Evolutionary conservation across 2,888 invertebrate genomes (phyloP), one percentile per base, ranked within the genome.

Genomic region (Drosophila engyochracea): DNA sequence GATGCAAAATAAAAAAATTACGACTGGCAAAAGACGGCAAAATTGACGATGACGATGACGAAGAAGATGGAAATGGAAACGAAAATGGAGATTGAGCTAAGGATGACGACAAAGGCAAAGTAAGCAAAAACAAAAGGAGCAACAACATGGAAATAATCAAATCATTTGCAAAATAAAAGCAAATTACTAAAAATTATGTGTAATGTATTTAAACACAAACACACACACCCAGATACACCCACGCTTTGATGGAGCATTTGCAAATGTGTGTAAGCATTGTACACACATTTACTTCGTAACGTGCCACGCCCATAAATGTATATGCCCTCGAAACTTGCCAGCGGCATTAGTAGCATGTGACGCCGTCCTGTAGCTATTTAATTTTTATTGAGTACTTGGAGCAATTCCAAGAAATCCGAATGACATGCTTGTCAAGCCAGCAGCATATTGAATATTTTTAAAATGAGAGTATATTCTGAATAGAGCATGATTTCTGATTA

Each of bases 151-250:
- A 88, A 79, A 82, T 89, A 84, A 91, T 91, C 82, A 87, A 85
- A 85, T 91, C 82, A 81, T 89, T 85, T 74, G 58, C 70, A 70
- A 87, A 85, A 87, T 81, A 76, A 91, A 89, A 82, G 74, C 71
- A 87, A 89, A 91, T 89, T 79, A 84, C 78, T 69, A 67, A 69
- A 74, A 90, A 88, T 84, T 76, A 63, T 72, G 70, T 80, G 74
- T 76, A 79, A 90, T 90, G 68, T 79, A 61, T 77, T 74, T 79
- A 70, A 51, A 64, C 61, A 63, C 70, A 64, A 58, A 52, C 59
- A 30, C 30, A 30, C 7, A 41, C n/a, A 41, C 44, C 44, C 35
- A 35, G 37, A 55, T 53, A 67, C 47, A 55, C n/a, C 57, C 62
- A 51, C 62, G 63, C 55, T 44, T 58, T 33, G 30, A 16, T 41